Percentiles rank a stretch among this genome's conserved stretches.
phyloP scores from a whole-genome alignment of 2,888 invertebrate species.

The Lordiphosa fenestrarum region DNA sequence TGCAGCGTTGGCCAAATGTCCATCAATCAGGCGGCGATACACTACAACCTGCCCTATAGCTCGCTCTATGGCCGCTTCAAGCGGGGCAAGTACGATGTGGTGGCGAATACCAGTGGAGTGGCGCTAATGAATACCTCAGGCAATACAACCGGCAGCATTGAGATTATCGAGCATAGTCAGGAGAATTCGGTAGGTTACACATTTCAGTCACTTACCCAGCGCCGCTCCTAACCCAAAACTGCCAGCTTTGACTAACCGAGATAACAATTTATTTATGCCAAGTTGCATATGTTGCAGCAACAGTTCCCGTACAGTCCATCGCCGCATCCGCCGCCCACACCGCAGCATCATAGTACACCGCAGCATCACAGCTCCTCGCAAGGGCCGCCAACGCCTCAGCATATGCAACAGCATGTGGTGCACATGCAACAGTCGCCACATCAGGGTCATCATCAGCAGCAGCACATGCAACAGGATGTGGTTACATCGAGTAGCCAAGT shows the following conservation, averaged over 20 bases:
- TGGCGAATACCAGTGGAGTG: constrained; percentile 77
- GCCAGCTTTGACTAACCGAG: constrained; percentile 59
- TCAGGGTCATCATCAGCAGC: constrained; percentile 70
- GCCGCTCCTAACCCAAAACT: constrained; percentile 16
- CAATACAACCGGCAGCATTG: constrained; percentile 79
- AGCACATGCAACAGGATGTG: constrained; percentile 77
- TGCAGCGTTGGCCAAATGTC: constrained; percentile 93
- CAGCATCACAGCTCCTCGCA: constrained; percentile 74
- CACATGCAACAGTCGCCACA: constrained; percentile 77
- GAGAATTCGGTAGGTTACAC: constrained; percentile 80
- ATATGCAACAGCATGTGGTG: constrained; percentile 79
- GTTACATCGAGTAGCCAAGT: constrained; percentile 79
- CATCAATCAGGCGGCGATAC: constrained; percentile 95
- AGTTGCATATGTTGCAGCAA: constrained; percentile 80
- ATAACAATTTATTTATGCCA: constrained; percentile 74
- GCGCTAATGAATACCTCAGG: constrained; percentile 78
- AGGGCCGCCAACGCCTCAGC: constrained; percentile 76
- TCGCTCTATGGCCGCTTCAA: constrained; percentile 94
- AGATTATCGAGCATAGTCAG: constrained; percentile 80
- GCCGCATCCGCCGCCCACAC: constrained; percentile 77
- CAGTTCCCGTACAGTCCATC: constrained; percentile 81
- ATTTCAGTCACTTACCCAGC: too few species aligned
- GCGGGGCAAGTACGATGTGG: constrained; percentile 89
- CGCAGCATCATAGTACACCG: constrained; percentile 75
- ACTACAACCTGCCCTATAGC: constrained; percentile 94